These are phyloP conservation scores for Aphelenchoides avenae DNA, from an alignment of 1,140 invertebrate species.

Conservation along the genomic window DNA sequence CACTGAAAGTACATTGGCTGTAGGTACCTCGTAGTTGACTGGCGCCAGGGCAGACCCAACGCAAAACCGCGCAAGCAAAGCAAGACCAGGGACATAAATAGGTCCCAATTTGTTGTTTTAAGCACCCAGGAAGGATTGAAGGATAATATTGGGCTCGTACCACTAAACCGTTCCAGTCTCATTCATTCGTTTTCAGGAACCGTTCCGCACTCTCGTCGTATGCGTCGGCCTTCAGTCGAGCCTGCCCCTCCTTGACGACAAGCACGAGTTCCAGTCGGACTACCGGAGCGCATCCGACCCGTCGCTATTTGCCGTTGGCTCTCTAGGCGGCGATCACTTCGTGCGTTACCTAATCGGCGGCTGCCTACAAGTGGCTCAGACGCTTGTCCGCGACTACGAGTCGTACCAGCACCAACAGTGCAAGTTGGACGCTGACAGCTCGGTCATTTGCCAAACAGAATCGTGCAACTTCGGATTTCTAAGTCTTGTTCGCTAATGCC, in stretches of 20 bases:
- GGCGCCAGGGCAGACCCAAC: not conserved
- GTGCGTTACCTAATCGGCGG: conserved; percentile 54
- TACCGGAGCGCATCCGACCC: conserved; percentile 28
- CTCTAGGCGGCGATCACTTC: conserved; percentile 52
- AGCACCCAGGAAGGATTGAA: no score
- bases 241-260: not conserved
- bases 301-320: conserved; percentile 45
- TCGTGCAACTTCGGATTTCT: no score
- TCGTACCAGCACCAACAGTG: no score
- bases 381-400: conserved; percentile 21
- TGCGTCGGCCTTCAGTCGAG: conserved; percentile 47
- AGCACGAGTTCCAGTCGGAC: conserved; percentile 31
- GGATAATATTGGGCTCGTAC: no score
- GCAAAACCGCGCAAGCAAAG: not conserved
- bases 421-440: no score
- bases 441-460: no score
- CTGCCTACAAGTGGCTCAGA: conserved; percentile 47
- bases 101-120: no score
- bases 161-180: no score
- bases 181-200: conserved; percentile 8
- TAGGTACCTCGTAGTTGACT: no score
- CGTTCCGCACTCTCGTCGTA: conserved; percentile 29
- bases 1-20: no score
- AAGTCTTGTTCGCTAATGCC: no score
- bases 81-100: no score